A percentile compares a stretch with the other conserved stretches of the same genome.
Conservation (phyloP, 2,797 vertebrate species). For the Florisuga fusca region DNA sequence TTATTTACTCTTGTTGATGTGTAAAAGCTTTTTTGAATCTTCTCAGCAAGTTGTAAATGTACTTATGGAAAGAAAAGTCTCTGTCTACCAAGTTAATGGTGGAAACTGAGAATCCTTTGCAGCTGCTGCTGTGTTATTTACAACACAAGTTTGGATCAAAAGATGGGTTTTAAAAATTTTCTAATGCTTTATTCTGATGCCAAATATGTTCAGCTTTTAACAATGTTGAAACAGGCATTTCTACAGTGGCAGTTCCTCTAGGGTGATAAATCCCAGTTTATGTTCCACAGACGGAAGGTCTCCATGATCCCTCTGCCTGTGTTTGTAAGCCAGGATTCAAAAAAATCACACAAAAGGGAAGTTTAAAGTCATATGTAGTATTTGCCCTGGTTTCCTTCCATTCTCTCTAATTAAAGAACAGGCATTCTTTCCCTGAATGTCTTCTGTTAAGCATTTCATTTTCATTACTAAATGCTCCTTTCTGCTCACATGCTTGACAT, state of each 20-base stretch:
- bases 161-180: conserved; percentile 60
- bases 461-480: conserved; percentile 28
- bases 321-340: conserved; percentile 17
- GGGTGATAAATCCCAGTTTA: conserved; percentile 70
- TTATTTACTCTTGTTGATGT: neutral
- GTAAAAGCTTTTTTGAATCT: neutral
- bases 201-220: conserved; percentile 66
- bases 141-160: conserved; percentile 66
- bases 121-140: conserved; percentile 65
- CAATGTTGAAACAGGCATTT: conserved; percentile 65
- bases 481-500: conserved; percentile 5
- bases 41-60: neutral
- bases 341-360: conserved; percentile 31
- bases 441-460: neutral
- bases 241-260: conserved; percentile 63
- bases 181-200: conserved; percentile 62
- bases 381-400: neutral
- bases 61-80: neutral
- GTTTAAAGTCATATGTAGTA: conserved; percentile 1
- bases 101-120: conserved; percentile 37
- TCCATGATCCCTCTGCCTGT: conserved; percentile 37
- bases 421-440: neutral
- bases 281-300: conserved; percentile 41
- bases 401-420: neutral
- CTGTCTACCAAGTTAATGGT: neutral